Base-by-base conservation (phyloP, 2,797 vertebrate species). In the Microctenopoma stevenorrisi region DNA sequence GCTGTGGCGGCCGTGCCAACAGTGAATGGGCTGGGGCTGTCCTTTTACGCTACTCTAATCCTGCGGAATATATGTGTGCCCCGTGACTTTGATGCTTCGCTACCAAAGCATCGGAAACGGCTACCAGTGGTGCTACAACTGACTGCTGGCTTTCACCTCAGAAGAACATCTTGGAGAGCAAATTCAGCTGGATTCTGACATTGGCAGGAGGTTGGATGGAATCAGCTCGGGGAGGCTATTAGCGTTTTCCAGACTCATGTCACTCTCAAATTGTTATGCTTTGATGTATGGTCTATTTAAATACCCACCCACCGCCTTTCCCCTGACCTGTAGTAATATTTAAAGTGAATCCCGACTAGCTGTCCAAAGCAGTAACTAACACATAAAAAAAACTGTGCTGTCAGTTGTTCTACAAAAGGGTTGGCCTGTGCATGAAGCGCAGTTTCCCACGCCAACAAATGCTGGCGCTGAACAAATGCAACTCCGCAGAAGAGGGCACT, bases 1-100 rank as follows among this genome's bases (percentile, higher is more conserved):
- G 93, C 91, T 92, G 87, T 86, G 87, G 93, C 89, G 92, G 91
- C 94, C 91, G 91, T 93, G 93, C 95, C 91, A 94, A 92, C 89
- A 88, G 92, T 92, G 92, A 93, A 94, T 94, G 93, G 90, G 90
- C 87, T 90, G 91, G 91, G 89, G 90, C 90, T 93, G 94, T 95
- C 94, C 93, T 88, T 92, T 91, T 89, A 90, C 92, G 91, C 88
- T 79, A 81, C 85, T 92, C 92, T 95, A 95, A 93, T 94, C 93
- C 91, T 86, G 81, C 80, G 25, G 87, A 92, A 85, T 92, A 90
- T 91, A 94, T 91, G 91, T 89, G 91, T 88, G 91, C 91, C 91
- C 91, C 64, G 85, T 90, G 91, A 93, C 93, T 94, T 94, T 94
- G 91, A 92, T 92, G 93, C 89, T 85, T 84, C 90, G 73, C 89